Evolutionary conservation across 2,113 vertebrate species (phyloP).

Genomic region (Saguinus midas): DNA sequence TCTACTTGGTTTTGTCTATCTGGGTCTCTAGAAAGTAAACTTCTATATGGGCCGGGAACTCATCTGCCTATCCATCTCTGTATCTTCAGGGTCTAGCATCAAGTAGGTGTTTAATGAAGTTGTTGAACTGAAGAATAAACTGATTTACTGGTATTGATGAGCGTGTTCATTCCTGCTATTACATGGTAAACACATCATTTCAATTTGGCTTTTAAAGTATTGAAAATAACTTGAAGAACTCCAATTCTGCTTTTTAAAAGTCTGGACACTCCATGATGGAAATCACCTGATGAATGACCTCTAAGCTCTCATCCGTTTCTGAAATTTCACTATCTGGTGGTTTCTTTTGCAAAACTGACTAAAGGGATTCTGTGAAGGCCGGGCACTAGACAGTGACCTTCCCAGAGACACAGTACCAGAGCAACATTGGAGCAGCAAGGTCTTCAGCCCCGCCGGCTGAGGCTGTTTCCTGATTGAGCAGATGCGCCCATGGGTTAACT

Average conservation of each 20-base stretch:
- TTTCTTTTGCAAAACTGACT: background rate
- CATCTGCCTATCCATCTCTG: background rate
- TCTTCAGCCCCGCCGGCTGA: accelerated
- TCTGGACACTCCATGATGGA: background rate
- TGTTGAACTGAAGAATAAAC: background rate
- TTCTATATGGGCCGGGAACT: background rate
- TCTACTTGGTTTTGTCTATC: background rate
- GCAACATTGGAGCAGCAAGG: accelerated
- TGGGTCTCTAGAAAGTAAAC: background rate
- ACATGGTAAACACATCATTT: background rate
- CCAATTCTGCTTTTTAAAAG: background rate
- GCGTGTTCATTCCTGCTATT: background rate
- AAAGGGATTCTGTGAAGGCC: background rate
- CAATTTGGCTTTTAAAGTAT: background rate
- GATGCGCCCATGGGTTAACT: accelerated
- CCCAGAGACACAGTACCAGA: background rate
- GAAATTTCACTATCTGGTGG: background rate
- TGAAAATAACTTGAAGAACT: background rate
- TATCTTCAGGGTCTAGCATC: background rate
- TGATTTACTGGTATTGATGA: background rate
- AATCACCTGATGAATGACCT: background rate
- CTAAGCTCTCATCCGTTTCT: background rate
- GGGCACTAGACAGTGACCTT: background rate
- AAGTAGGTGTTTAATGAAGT: background rate
- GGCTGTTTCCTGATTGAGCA: background rate